These are phyloP conservation scores for Kuschelorhynchus macadamiae DNA, from an alignment of 2,888 invertebrate species.

Conservation along the genomic window DNA sequence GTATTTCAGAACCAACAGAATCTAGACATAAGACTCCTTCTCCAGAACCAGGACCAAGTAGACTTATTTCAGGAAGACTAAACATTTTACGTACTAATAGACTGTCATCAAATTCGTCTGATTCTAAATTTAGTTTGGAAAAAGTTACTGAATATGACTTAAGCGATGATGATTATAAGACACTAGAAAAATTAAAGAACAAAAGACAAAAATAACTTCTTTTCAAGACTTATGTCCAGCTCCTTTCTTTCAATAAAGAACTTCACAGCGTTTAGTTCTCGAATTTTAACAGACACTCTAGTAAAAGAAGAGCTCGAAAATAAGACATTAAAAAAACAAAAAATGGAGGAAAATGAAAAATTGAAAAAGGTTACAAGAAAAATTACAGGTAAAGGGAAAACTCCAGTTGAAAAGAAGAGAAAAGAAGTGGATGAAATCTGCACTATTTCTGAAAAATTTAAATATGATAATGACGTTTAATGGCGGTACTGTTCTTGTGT, in stretches of 20 bases:
- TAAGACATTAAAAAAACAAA: conserved; percentile 1
- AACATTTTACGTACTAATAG: conserved; percentile 19
- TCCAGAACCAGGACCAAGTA: conserved; percentile 21
- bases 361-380: conserved; percentile 6
- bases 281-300: conserved; percentile 5
- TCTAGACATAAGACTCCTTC: conserved; percentile 8
- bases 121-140: conserved; percentile 30
- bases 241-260: conserved; percentile 19
- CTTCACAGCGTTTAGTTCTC: conserved; percentile 27
- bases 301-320: conserved; percentile 1
- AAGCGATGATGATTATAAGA: conserved; percentile 26
- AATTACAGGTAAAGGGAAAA: conserved; percentile 2
- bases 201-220: conserved; percentile 16
- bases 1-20: background rate
- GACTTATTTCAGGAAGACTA: conserved; percentile 23
- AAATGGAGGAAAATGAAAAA: conserved; percentile 10
- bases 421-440: background rate
- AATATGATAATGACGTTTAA: conserved; percentile 4
- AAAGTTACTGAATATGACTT: conserved; percentile 23
- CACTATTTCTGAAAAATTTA: conserved; percentile 1
- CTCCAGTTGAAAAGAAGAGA: background rate
- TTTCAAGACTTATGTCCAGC: conserved; percentile 27
- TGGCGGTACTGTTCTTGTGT: background rate
- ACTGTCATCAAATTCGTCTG: conserved; percentile 29
- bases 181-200: conserved; percentile 24